A percentile compares a stretch with the other conserved stretches of the same genome.
Conservation (phyloP, 1,140 invertebrate species). For the Patella vulgata region DNA sequence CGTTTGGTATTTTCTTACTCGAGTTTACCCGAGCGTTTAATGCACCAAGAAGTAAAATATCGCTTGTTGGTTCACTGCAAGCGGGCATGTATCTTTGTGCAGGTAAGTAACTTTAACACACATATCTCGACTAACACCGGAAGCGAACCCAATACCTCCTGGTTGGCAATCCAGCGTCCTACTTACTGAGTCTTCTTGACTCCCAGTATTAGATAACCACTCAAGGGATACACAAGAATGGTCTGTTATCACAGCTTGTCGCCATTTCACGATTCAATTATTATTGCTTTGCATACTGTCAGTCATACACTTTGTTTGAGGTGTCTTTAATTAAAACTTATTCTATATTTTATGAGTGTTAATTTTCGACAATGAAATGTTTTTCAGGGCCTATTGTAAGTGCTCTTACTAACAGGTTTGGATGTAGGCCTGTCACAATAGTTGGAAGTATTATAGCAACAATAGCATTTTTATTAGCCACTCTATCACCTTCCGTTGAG, state of each 20-base stretch:
- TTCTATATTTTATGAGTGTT: no score
- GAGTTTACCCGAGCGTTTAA: slow-evolving; percentile 87
- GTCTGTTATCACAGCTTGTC: no score
- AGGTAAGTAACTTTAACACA: slow-evolving; percentile 40
- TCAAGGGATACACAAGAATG: no score
- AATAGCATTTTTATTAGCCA: slow-evolving; percentile 78
- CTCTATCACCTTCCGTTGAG: slow-evolving; percentile 82
- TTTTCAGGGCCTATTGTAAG: slow-evolving; percentile 85
- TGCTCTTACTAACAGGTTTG: slow-evolving; percentile 86
- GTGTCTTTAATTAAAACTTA: no score
- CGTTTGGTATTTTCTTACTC: slow-evolving; percentile 89
- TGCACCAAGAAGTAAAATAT: slow-evolving; percentile 84
- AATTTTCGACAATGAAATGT: no score
- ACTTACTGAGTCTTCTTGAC: no score
- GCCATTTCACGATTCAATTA: no score
- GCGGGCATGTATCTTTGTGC: slow-evolving; percentile 60
- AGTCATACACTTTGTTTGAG: no score
- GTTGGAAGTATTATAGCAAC: slow-evolving; percentile 84
- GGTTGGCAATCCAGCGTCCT: neutral
- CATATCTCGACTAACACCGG: neutral
- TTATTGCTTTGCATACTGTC: no score
- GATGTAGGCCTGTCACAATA: slow-evolving; percentile 89
- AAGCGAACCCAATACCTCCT: neutral
- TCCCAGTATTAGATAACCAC: no score
- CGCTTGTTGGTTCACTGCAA: slow-evolving; percentile 79